Base-by-base conservation (phyloP, 1,140 invertebrate genomes). In the Tetranychus cinnabarinus region DNA sequence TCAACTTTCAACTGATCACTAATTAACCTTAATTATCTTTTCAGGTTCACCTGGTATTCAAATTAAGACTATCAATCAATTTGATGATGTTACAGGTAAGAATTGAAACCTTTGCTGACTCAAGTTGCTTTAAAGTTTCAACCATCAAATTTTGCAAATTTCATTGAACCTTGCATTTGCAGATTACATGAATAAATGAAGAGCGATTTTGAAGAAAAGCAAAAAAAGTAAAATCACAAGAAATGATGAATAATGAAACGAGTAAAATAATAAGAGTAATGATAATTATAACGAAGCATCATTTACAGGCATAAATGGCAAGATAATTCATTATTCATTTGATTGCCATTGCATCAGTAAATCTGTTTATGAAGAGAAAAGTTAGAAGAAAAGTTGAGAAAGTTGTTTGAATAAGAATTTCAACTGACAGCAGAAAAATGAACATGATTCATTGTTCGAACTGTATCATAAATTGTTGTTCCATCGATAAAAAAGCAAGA, bases 11-110 rank as follows among this genome's bases (percentile, higher is more conserved):
- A 23, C 23, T 23, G 23, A 23, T 23, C 23, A 23, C 23, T 23
- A 23, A 23, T 23, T 23, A 23, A 23, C 23, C 23, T 23, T 23
- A 23, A 23, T 23, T 23, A 23, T 23, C 23, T 23, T 23, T 23
- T 23, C 23, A 56, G 55, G 55, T 56, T 33, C 15, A 56, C 33
- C 55, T 34, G 55, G 55, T 1, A 56, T 56, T 2, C 15, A 56
- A 56, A 56, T 56, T 31, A 56, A 56, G 55, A 56, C 55, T 8
- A 37, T 39, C 15, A 56, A 56, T 56, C 55, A 39, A 36, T 56
- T 56, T 39, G 55, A 56, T 37, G 55, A 56, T 56, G 34, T 37
- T 56, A 56, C 55, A 39, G 55, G 55, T 56, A 37, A 56, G 55
- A n/a, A n/a, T 31, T n/a, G 31, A 31, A n/a, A 52, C 12, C 35